Conservation (phyloP, 2,797 vertebrate species). For the Lycodopsis pacificus region DNA sequence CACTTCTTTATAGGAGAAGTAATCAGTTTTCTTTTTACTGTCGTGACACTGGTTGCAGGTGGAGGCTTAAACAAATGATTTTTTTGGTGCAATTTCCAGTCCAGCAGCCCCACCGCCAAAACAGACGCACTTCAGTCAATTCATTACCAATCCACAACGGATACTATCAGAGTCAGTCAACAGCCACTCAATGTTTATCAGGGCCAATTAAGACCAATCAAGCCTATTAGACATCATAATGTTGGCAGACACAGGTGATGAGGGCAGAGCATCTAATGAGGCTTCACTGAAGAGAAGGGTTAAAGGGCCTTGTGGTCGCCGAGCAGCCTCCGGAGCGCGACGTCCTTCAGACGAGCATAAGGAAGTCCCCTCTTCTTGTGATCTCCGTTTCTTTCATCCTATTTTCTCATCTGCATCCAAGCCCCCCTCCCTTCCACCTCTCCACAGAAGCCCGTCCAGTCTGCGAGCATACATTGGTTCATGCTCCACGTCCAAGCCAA, state of each 20-base stretch:
- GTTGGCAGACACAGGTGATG: constrained; percentile 66
- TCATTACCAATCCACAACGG: constrained; percentile 73
- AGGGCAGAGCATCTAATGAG: constrained; percentile 69
- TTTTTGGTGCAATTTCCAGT: constrained; percentile 51
- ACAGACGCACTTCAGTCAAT: constrained; percentile 73
- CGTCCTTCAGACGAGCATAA: constrained; percentile 38
- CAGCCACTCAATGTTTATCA: constrained; percentile 83
- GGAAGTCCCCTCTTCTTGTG: constrained; percentile 27
- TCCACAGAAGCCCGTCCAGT: constrained; percentile 23
- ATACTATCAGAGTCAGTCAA: constrained; percentile 81
- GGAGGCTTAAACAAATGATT: constrained; percentile 20
- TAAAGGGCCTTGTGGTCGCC: constrained; percentile 64
- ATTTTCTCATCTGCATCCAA: constrained; percentile 52
- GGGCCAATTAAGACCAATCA: constrained; percentile 83
- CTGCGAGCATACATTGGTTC: constrained; percentile 64
- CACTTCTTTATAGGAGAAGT: neutral
- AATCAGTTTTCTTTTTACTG: constrained; percentile 3
- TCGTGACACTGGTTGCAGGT: constrained; percentile 40
- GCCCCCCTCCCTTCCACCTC: neutral
- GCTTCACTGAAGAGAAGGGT: constrained; percentile 65
- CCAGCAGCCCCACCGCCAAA: constrained; percentile 60
- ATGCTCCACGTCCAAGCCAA: constrained; percentile 78
- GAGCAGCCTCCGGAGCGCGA: constrained; percentile 37
- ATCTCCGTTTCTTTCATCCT: constrained; percentile 51
- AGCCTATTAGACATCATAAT: constrained; percentile 78